Evolutionary conservation across 2,888 invertebrate genomes (phyloP), one percentile per base, ranked within the genome.

Genomic region (Creontiades dilutus): DNA sequence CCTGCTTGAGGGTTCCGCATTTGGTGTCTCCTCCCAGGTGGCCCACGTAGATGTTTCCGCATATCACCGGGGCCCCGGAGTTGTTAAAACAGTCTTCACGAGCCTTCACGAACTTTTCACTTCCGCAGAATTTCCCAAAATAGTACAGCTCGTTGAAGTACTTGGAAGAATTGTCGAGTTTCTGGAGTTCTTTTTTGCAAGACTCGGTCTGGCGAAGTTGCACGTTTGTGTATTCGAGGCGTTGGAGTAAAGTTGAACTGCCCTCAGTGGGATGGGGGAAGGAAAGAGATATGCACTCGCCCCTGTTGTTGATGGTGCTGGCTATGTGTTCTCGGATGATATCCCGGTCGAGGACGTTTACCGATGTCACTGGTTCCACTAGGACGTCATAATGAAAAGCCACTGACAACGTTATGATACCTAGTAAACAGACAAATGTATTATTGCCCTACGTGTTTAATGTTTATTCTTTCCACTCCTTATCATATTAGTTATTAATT

Each of bases 51-150:
- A 47, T 12, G 7, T 19, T 19, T 19, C 78, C 78, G 19, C 78
- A 78, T 46, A 78, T 37, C 3, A 78, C 46, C 28, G 78, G 78
- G 46, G 78, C 78, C 16, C 78, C 78, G 9, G 46, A 78, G 19
- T 78, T 78, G 78, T 78, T 78, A 16, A 78, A 78, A 78, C 78
- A 78, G 16, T 78, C 78, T 5, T 78, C 78, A 11, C 78, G 46
- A 19, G 78, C 16, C 19, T 46, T 46, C 16, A 14, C 37, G 16
- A 78, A 27, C 13, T 47, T 37, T 19, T 78, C 78, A 46, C 46
- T 78, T 9, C 78, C 78, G 78, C 78, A 78, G 78, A 78, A 78
- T 47, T 78, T 78, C 14, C 78, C 78, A 46, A 46, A 78, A 19
- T 19, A 78, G 46, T n/a, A 46, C 46, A 78, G n/a, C 0, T 46